Conservation (phyloP, 2,113 vertebrate genomes). For the Paratilapia polleni region DNA sequence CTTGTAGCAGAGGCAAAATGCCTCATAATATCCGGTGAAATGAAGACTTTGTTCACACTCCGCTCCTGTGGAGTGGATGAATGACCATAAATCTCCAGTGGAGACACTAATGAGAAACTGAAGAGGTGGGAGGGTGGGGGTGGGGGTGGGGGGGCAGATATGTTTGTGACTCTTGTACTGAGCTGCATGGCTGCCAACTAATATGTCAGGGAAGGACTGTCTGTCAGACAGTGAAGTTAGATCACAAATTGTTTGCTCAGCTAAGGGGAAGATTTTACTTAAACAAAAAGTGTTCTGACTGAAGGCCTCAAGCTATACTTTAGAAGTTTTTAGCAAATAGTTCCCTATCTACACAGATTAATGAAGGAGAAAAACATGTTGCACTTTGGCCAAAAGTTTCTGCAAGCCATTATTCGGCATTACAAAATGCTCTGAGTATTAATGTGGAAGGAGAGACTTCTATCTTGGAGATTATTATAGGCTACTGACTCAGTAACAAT, state of each 20-base stretch:
- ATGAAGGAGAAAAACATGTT: background rate
- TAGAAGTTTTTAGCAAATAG: background rate
- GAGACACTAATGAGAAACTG: background rate
- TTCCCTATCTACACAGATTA: background rate
- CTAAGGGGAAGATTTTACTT: background rate
- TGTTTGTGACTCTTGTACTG: too few relatives aligned
- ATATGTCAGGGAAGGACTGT: too few relatives aligned
- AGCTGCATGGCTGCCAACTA: too few relatives aligned
- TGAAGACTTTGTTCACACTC: background rate
- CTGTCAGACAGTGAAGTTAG: too few relatives aligned
- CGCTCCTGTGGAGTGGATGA: background rate
- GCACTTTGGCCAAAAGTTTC: background rate
- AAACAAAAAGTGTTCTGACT: background rate
- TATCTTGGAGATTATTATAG: background rate
- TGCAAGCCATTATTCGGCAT: background rate
- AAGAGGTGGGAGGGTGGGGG: too few relatives aligned
- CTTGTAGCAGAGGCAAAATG: too few relatives aligned
- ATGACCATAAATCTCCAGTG: rapidly evolving
- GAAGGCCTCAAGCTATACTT: background rate
- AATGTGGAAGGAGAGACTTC: background rate
- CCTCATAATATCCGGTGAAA: too few relatives aligned
- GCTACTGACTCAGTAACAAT: background rate
- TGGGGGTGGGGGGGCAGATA: too few relatives aligned
- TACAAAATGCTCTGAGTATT: background rate
- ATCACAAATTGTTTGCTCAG: background rate